Evolutionary conservation across 2,113 vertebrate species (phyloP).

Genomic region (Pseudorasbora parva): DNA sequence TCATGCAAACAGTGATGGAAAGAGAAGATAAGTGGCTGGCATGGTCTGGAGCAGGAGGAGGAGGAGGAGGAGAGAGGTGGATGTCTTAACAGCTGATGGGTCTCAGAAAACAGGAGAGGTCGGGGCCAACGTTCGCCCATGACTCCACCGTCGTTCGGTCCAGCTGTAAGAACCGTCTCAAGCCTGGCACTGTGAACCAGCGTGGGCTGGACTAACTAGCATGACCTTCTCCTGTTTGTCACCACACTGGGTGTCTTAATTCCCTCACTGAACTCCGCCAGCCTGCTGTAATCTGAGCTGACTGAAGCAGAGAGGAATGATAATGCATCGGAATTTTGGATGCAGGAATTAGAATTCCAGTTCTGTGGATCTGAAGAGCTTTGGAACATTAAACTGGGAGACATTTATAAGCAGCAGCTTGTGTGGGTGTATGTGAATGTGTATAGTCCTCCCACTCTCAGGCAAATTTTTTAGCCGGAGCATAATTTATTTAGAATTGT

Average conservation of each 20-base stretch:
- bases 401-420: conserved; percentile 12
- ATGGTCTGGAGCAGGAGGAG: neutral
- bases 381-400: conserved; percentile 15
- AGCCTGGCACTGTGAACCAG: conserved; percentile 14
- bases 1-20: neutral
- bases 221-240: conserved; percentile 26
- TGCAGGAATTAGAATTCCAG: conserved; percentile 15
- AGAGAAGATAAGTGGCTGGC: neutral
- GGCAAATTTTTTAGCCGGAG: neutral
- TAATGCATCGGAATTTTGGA: conserved; percentile 18
- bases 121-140: neutral
- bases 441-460: neutral
- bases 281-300: neutral
- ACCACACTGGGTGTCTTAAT: neutral
- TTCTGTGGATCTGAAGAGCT: neutral
- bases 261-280: neutral
- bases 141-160: neutral
- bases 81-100: conserved; percentile 20
- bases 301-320: conserved; percentile 28
- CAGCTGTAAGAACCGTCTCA: conserved; percentile 18
- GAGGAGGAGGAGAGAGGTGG: neutral
- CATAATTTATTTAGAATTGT: conserved; percentile 6
- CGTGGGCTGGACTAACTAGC: conserved; percentile 20
- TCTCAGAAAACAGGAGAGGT: neutral
- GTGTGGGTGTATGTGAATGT: neutral